These are phyloP conservation scores for Thaleichthys pacificus DNA, from an alignment of 2,797 vertebrate genomes.

Conservation along the genomic window DNA sequence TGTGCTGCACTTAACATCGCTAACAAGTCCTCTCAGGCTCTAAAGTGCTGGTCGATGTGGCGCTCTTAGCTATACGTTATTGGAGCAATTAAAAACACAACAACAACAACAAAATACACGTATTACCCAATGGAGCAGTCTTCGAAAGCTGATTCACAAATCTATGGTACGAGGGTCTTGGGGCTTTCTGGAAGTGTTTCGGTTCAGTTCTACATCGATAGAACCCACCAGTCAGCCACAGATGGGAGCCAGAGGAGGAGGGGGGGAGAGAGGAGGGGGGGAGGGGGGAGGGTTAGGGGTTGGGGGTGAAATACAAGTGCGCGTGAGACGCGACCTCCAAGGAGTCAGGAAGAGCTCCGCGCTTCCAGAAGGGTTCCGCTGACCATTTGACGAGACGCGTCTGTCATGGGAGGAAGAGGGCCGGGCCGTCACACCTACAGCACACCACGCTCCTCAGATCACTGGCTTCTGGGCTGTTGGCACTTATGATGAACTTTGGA, in stretches of 20 bases:
- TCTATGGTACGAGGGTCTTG: slow-evolving; percentile 33
- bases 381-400: slow-evolving; percentile 21
- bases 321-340: slow-evolving; percentile 34
- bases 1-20: slow-evolving; percentile 51
- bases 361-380: slow-evolving; percentile 35
- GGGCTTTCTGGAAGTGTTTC: slow-evolving; percentile 39
- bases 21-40: slow-evolving; percentile 40
- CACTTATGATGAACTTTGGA: not conserved
- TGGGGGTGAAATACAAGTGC: slow-evolving; percentile 42
- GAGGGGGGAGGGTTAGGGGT: slow-evolving; percentile 22
- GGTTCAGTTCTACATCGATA: not conserved
- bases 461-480: not conserved
- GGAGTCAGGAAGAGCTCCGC: slow-evolving; percentile 22
- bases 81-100: slow-evolving; percentile 58
- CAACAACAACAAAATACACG: slow-evolving; percentile 1
- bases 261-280: not conserved
- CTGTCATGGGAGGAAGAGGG: not conserved
- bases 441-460: not conserved
- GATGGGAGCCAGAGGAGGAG: too few relatives aligned
- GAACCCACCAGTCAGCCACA: too few relatives aligned
- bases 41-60: slow-evolving; percentile 55
- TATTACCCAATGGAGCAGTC: slow-evolving; percentile 42
- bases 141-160: slow-evolving; percentile 56
- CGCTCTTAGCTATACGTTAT: slow-evolving; percentile 66
- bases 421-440: not conserved